These are phyloP conservation scores for Gerris buenoi DNA, from an alignment of 1,140 invertebrate species.

Conservation along the genomic window DNA sequence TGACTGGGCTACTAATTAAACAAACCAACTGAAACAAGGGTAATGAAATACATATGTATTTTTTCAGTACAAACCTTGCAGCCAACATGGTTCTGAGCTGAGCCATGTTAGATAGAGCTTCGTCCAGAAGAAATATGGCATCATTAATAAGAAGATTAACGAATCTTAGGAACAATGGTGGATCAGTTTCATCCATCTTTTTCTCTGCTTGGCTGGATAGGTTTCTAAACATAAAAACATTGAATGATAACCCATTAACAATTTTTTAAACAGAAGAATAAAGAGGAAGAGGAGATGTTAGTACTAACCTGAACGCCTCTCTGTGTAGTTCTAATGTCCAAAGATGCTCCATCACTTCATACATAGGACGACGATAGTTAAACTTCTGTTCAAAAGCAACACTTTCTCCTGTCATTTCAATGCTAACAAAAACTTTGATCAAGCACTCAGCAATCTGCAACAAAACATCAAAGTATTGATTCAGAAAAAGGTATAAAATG, in stretches of 20 bases:
- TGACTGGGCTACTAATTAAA: too few relatives aligned
- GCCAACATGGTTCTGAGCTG: slow-evolving; percentile 58
- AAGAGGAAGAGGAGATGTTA: too few relatives aligned
- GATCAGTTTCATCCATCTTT: slow-evolving; percentile 77
- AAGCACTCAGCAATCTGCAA: slow-evolving; percentile 53
- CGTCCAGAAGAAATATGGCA: slow-evolving; percentile 84
- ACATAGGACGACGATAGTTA: slow-evolving; percentile 90
- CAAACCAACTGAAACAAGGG: not conserved
- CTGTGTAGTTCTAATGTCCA: slow-evolving; percentile 68
- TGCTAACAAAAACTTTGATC: slow-evolving; percentile 84
- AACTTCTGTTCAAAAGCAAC: slow-evolving; percentile 96
- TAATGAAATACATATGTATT: too few relatives aligned
- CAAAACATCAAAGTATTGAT: too few relatives aligned
- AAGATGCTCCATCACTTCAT: slow-evolving; percentile 78
- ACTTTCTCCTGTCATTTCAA: slow-evolving; percentile 91
- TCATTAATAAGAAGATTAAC: slow-evolving; percentile 92
- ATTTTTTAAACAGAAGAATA: too few relatives aligned
- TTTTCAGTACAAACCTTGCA: slow-evolving; percentile 42
- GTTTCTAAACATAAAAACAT: slow-evolving; percentile 36
- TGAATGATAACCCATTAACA: too few relatives aligned
- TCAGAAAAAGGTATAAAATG: too few relatives aligned
- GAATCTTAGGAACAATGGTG: slow-evolving; percentile 83
- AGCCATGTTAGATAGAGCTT: slow-evolving; percentile 73
- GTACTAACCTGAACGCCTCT: slow-evolving; percentile 58
- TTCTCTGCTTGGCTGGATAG: slow-evolving; percentile 64